Evolutionary conservation across 2,113 vertebrate species (phyloP).

Genomic region (Pseudorhombus dupliciocellatus): DNA sequence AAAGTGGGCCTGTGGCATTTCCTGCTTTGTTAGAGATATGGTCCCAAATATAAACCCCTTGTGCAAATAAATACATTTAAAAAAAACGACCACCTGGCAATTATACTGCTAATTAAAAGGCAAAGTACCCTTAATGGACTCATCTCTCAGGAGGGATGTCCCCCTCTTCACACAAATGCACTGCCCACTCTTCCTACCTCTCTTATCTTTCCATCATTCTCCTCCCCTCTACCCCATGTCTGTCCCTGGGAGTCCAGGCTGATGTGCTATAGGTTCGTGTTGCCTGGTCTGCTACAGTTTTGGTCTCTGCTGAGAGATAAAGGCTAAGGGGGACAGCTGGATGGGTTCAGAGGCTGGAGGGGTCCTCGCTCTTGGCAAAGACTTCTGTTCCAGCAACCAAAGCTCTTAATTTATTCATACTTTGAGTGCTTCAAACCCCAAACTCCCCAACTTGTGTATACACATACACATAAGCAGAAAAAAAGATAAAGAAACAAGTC

Average conservation of each 20-base stretch:
- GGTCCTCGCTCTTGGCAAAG: constrained; percentile 63
- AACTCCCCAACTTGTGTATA: constrained; percentile 53
- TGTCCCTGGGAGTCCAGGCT: constrained; percentile 38
- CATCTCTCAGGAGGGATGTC: constrained; percentile 67
- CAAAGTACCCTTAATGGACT: constrained; percentile 76
- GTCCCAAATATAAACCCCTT: constrained; percentile 70
- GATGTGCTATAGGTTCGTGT: constrained; percentile 44
- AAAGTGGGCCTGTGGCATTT: constrained; percentile 58
- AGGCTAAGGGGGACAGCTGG: constrained; percentile 69
- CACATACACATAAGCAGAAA: constrained; percentile 15
- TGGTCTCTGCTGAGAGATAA: constrained; percentile 46
- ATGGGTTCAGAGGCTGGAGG: constrained; percentile 67
- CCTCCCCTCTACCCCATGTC: constrained; percentile 1
- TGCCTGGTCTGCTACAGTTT: constrained; percentile 50
- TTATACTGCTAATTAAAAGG: constrained; percentile 82
- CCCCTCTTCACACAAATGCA: constrained; percentile 37
- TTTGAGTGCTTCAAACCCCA: constrained; percentile 63
- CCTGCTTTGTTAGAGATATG: constrained; percentile 56
- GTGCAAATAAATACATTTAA: constrained; percentile 64
- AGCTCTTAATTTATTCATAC: constrained; percentile 75
- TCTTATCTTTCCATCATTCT: constrained; percentile 33
- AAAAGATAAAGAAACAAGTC: constrained; percentile 31
- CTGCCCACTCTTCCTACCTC: constrained; percentile 10
- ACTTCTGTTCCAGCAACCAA: constrained; percentile 59
- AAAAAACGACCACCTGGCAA: constrained; percentile 74